Evolutionary conservation across 1,140 invertebrate species (phyloP).

Genomic region (Plutomurus gul): DNA sequence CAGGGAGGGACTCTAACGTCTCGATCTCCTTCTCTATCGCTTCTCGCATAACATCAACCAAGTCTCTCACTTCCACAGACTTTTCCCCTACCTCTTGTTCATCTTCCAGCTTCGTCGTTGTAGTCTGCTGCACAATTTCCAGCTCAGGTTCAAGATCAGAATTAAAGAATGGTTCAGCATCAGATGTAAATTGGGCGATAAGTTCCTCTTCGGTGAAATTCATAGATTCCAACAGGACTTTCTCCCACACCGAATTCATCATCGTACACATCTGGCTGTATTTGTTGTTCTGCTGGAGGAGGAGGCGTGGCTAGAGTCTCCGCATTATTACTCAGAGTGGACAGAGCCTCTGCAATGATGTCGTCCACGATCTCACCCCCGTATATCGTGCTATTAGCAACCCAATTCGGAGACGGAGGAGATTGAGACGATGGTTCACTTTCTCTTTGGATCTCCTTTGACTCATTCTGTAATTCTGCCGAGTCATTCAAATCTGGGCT

Average conservation of each 20-base stretch:
- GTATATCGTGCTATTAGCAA: background rate
- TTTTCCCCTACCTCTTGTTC: background rate
- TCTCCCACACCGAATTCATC: background rate
- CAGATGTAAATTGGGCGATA: background rate
- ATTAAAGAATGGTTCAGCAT: background rate
- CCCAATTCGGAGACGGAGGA: background rate
- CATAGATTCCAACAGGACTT: too few relatives aligned
- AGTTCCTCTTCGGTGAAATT: background rate
- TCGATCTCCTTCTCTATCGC: background rate
- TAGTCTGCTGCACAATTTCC: background rate
- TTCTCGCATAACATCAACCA: background rate
- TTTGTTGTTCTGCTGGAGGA: background rate
- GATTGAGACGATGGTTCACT: background rate
- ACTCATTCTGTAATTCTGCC: background rate
- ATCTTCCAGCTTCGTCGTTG: background rate
- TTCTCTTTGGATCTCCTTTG: background rate
- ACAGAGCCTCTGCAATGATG: constrained; percentile 44
- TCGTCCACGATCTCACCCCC: constrained; percentile 38
- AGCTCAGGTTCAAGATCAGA: background rate
- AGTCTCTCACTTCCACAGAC: background rate
- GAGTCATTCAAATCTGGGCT: background rate
- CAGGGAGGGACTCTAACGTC: background rate
- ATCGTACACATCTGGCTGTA: background rate
- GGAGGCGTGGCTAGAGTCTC: background rate
- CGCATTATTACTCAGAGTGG: background rate